Base-by-base conservation (phyloP, 1,140 invertebrate genomes). In the Cheumatopsyche charites region DNA sequence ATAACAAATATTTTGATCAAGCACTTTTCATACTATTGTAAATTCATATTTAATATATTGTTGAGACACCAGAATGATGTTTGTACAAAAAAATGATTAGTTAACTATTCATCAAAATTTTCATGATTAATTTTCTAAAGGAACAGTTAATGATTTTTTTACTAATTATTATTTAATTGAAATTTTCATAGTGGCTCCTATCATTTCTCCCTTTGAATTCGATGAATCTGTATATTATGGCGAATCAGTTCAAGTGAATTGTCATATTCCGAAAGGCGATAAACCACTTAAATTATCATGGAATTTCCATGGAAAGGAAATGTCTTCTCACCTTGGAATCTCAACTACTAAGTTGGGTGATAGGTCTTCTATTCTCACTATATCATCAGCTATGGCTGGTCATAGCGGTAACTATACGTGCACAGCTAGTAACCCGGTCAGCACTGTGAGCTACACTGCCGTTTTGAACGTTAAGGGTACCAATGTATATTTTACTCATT, bases 391-490 rank as follows among this genome's bases (percentile, higher is more conserved):
- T 67, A 89, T 87, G 75, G 89, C 91, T 61, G 86, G 87, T 77
- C 91, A 94, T 82, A 87, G 87, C 45, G 92, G 92, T 61, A 91
- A 92, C 80, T 95, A 94, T 81, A 90, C 92, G 61, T 94, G 93
- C 84, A 86, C 86, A 58, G 92, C 89, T 75, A 86, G 86, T 62
- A 93, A 93, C 81, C 81, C 80, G 23, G 91, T 89, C 74, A 90
- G 90, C 70, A 82, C 82, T 74, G 86, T 86, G 61, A 89, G 87
- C 78, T 88, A 90, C 78, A 88, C 90, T 47, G 85, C 90, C 41
- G 83, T 83, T 77, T 83, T 93, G 78, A 86, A 88, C 79, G 88
- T 93, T 74, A 90, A 92, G 84, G 90, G 90, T 92, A 82, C 47
- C 15, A n/a, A n/a, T 47, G 45, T 36, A 36, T 49, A 49, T 5